These are phyloP conservation scores for Dipodomys ordii DNA, from an alignment of 2,113 vertebrate genomes.

Conservation along the genomic window DNA sequence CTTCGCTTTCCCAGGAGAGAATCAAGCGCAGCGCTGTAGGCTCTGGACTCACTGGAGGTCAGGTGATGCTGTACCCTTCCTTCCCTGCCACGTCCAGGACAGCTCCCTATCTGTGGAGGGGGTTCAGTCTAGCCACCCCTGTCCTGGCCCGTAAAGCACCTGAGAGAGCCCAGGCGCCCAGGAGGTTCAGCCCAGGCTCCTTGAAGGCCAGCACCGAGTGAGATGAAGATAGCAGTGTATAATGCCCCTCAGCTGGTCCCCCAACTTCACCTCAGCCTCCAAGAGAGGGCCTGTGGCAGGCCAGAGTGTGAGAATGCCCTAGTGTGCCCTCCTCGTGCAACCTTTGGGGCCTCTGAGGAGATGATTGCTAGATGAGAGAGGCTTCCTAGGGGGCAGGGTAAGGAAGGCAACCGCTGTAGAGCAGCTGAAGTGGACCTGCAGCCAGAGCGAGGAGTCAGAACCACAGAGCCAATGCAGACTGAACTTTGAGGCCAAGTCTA, in stretches of 20 bases:
- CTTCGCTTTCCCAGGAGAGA: slow-evolving; percentile 72
- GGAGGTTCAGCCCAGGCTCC: neutral
- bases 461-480: neutral
- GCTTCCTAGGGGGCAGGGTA: neutral
- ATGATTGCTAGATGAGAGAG: neutral
- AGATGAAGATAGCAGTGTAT: neutral
- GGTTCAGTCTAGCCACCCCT: neutral
- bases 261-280: neutral
- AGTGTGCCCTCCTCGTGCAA: neutral
- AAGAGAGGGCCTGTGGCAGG: neutral
- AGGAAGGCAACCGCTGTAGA: neutral
- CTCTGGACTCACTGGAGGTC: slow-evolving; percentile 65
- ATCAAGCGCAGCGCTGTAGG: slow-evolving; percentile 49
- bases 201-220: neutral
- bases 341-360: neutral
- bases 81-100: neutral
- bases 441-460: neutral
- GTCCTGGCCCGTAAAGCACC: neutral
- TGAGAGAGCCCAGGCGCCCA: neutral
- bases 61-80: neutral
- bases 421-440: neutral
- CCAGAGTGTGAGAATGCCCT: neutral
- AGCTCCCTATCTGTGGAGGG: neutral
- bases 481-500: neutral
- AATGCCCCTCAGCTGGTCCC: neutral